Conservation (phyloP, 2,113 vertebrate species). For the Xenopus borealis region DNA sequence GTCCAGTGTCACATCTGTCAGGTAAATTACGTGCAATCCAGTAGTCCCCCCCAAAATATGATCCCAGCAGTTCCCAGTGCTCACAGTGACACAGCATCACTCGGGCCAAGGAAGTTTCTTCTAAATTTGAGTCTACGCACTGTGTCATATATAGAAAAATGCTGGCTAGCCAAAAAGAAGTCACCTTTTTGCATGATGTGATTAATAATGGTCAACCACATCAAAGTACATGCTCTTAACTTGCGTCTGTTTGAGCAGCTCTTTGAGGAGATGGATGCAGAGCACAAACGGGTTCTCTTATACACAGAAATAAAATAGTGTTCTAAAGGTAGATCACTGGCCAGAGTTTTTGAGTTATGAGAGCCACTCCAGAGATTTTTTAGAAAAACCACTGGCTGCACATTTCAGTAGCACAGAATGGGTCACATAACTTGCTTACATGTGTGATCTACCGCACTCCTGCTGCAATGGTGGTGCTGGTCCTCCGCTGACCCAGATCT, state of each 20-base stretch:
- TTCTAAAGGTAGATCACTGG: not conserved
- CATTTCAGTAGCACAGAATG: not conserved
- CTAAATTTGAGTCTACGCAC: not conserved
- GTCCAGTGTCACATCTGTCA: too few species aligned
- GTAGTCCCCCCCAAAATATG: too few species aligned
- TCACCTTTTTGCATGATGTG: not conserved
- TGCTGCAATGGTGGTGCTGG: too few species aligned
- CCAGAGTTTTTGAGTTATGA: constrained; percentile 3
- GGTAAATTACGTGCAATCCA: too few species aligned
- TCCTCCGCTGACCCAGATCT: too few species aligned
- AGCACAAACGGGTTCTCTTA: not conserved
- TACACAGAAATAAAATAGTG: not conserved
- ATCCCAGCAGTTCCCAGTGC: too few species aligned
- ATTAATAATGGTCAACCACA: not conserved
- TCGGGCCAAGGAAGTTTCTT: constrained; percentile 17
- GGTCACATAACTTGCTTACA: not conserved
- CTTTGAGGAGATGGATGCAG: constrained; percentile 6
- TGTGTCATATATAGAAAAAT: not conserved
- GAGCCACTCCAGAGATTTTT: not conserved
- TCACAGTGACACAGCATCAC: too few species aligned
- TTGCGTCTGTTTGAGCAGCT: too few species aligned
- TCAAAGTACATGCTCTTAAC: constrained; percentile 6
- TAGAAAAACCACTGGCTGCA: not conserved
- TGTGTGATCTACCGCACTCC: too few species aligned
- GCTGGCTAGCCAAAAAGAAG: constrained; percentile 1